phyloP scores from a whole-genome alignment of 2,113 vertebrate species.

The Oncorhynchus kisutch region DNA sequence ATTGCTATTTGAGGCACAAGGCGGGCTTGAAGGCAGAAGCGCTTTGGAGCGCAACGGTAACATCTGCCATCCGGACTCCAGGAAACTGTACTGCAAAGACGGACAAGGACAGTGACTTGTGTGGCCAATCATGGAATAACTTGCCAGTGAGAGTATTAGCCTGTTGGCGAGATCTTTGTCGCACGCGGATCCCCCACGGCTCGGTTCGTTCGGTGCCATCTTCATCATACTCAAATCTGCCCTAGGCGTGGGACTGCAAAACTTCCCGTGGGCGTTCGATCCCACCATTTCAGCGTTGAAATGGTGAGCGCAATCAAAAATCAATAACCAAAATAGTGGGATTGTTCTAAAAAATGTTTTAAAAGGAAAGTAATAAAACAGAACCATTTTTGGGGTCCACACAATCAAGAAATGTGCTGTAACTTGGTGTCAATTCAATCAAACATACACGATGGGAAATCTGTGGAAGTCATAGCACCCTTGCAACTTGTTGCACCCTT shows the following conservation, averaged over 20 bases:
- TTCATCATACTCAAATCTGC: conserved; percentile 93
- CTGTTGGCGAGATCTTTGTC: conserved; percentile 67
- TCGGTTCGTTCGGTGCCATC: conserved; percentile 83
- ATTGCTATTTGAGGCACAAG: neutral
- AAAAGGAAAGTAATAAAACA: too few relatives aligned
- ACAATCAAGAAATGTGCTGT: neutral
- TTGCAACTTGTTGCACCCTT: too few relatives aligned
- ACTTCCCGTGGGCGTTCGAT: conserved; percentile 94
- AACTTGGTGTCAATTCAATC: neutral
- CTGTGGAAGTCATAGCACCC: too few relatives aligned
- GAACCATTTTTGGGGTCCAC: too few relatives aligned
- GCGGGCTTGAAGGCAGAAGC: neutral
- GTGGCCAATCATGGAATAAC: conserved; percentile 75
- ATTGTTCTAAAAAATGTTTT: too few relatives aligned
- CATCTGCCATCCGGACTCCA: neutral
- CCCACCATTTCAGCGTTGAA: conserved; percentile 82
- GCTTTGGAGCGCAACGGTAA: neutral
- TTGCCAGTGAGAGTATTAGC: conserved; percentile 71
- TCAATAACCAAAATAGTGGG: neutral
- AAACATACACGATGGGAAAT: neutral
- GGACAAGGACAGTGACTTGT: neutral
- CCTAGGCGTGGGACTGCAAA: conserved; percentile 90
- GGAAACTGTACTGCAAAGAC: neutral
- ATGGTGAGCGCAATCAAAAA: conserved; percentile 71
- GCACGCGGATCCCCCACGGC: conserved; percentile 39